Evolutionary conservation across 30 jellyfish, hydroid and myxozoan genomes (phyloP), one percentile per base, ranked within the genome.

Genomic region (Rhopilema esculentum): DNA sequence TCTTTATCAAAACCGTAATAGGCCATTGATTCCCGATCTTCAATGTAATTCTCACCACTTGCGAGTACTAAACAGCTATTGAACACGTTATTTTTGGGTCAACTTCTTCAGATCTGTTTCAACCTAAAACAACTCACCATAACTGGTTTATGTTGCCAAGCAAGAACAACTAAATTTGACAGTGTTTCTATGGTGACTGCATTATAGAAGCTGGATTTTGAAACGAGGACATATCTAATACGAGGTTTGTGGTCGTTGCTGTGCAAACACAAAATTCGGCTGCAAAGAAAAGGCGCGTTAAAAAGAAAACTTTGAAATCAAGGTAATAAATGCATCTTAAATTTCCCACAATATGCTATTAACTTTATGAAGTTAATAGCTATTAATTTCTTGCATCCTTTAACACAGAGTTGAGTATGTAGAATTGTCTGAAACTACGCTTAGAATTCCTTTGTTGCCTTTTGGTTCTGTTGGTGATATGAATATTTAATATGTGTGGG

Each of bases 221-320:
- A 32, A 0, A 66, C 62, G 90, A 80, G 90, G 83, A 72, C 16
- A 27, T 31, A 0, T 24, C 24, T 27, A 23, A 74, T 33, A 27
- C 32, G 48, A 28, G 86, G 28, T 50, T 69, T 63, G 28, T n/a
- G 75, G 63, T 70, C 92, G 92, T 84, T 84, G 87, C 93, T 84
- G 71, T 70, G 93, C 25, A 71, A 84, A 84, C 93, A 66, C 27
- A 27, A 53, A 76, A 26, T 12, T 40, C 57, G 12, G 57, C 9
- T 40, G 57, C 57, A 40, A 40, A 40, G 57, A 40, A 40, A 40
- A 12, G 57, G 57, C 57, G 57, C 57, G 57, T 40, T 40, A 12
- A 12, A 12, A 40, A 40, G 12, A 6, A 40, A 40, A 40, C 57
- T 40, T 40, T 40, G 9, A 2, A 40, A 40, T 40, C 57, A 6